Conservation (phyloP, 2,113 vertebrate genomes). For the Drymodes brunneopygia region DNA sequence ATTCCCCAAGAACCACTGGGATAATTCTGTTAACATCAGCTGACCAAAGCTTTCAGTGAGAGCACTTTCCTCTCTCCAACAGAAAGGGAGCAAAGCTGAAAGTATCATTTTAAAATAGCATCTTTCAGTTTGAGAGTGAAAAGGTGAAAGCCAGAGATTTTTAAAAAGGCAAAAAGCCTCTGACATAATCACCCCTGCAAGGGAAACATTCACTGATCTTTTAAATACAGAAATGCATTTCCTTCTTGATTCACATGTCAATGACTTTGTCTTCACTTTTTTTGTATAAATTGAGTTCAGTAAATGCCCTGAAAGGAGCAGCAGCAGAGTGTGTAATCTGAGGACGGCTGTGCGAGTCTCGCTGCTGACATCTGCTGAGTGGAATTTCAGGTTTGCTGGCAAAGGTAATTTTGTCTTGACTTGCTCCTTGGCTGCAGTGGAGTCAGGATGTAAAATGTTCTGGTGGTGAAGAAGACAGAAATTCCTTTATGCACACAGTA, state of each 20-base stretch:
- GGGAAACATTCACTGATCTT: neutral
- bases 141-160: neutral
- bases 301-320: neutral
- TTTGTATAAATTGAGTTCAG: neutral
- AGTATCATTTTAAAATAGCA: neutral
- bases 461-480: neutral
- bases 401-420: neutral
- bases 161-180: neutral
- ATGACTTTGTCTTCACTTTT: neutral
- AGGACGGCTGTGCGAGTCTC: fast-evolving
- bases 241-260: neutral
- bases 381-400: neutral
- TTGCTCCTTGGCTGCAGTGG: neutral
- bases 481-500: neutral
- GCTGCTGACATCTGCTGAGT: neutral
- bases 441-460: neutral
- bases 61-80: neutral
- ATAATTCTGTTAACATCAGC: neutral
- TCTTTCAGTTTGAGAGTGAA: neutral
- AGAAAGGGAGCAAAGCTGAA: neutral
- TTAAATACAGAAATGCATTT: neutral
- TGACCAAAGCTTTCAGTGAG: neutral
- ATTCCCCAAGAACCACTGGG: neutral
- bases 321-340: neutral
- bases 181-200: neutral